Conservation (phyloP, 30 jellyfish, hydroid and myxozoan genomes). For the Catostylus mosaicus region DNA sequence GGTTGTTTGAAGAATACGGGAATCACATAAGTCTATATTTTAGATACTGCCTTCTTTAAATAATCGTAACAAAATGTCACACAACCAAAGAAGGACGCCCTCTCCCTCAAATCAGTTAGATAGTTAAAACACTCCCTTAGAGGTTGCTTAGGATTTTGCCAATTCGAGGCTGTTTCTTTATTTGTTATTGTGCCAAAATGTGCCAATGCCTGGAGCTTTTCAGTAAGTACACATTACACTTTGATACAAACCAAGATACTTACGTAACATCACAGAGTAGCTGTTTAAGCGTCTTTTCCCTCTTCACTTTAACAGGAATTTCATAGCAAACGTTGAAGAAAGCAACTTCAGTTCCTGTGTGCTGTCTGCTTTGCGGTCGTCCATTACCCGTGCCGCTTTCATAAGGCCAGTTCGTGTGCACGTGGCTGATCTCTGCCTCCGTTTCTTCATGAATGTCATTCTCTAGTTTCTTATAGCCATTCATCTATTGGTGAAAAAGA, state of each 20-base stretch:
- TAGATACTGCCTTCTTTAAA: too few relatives aligned
- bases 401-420: background rate
- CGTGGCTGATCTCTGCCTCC: background rate
- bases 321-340: conserved; percentile 64
- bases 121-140: too few relatives aligned
- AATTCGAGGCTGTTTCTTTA: too few relatives aligned
- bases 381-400: background rate
- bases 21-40: too few relatives aligned
- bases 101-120: too few relatives aligned
- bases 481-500: conserved; percentile 1
- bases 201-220: too few relatives aligned
- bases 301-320: conserved; percentile 75
- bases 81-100: too few relatives aligned
- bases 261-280: conserved; percentile 67
- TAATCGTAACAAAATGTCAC: too few relatives aligned
- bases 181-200: too few relatives aligned
- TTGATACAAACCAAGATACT: background rate
- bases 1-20: too few relatives aligned
- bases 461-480: background rate
- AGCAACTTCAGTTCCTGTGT: conserved; percentile 69
- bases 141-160: too few relatives aligned
- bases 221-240: too few relatives aligned
- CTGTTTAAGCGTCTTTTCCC: conserved; percentile 36
- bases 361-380: conserved; percentile 67
- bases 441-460: background rate